Base-by-base conservation (phyloP, 2,113 vertebrate genomes). In the Synchiropus splendidus region DNA sequence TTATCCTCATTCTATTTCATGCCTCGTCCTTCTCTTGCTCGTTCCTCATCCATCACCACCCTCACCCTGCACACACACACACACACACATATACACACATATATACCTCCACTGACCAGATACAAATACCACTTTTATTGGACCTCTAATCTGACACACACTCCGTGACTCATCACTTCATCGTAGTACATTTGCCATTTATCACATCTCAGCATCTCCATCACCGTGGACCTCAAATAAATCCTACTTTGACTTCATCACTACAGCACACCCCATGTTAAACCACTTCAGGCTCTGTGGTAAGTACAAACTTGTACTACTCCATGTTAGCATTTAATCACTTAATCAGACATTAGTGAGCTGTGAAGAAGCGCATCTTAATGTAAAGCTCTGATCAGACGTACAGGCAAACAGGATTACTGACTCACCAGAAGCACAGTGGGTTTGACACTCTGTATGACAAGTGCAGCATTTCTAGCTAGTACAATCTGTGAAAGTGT, bases 1-100 rank as follows among this genome's bases (percentile, higher is more conserved):
- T 82, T 72, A 71, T 77, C 75, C 75, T 71, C 74, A 75, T 80
- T 80, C 77, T 76, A 74, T 82, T 80, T 82, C 77, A 76, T 79
- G 72, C 74, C 70, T 72, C 74, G 72, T 79, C 81, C 72, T 78
- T 75, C 75, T 67, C 61, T 48, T 2, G 66, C 64, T 55, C 39
- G 6, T 46, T 58, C 57, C 74, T 79, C 81, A 81, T 81, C 77
- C 77, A 79, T 82, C 81, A 82, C 58, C 58, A 44, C 58, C 44
- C 52, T 31, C 46, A 44, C 43, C 32, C 58, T 42, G 35, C 21
- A 10, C 31, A 18, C 31, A 31, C 15, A 8, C 35, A 32, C 4
- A 16, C 15, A 11, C 6, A 31, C 16, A n/a, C 42, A 8, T 46
- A 32, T 9, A 42, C 45, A 27, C 9, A 42, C 35, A 31, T 14